These are phyloP conservation scores for Agapornis roseicollis DNA, from an alignment of 2,113 vertebrate genomes.

Conservation along the genomic window DNA sequence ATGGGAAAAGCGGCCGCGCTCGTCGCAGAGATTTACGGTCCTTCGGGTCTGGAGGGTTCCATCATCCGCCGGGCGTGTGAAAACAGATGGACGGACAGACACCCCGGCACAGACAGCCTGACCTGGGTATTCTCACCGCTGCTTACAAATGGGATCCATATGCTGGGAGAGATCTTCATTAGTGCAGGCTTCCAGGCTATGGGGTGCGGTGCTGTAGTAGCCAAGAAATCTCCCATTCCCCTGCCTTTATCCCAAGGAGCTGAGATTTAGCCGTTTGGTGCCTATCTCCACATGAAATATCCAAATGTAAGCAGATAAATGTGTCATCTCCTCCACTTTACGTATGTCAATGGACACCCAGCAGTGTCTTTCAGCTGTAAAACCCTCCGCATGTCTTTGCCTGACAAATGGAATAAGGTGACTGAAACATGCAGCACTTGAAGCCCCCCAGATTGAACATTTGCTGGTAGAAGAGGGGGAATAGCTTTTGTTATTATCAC, in stretches of 20 bases:
- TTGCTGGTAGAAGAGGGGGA: accelerated
- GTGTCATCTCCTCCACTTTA: neutral
- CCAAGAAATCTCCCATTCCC: neutral
- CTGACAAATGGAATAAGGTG: neutral
- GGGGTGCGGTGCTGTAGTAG: neutral
- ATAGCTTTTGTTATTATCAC: neutral
- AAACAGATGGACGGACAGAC: conserved; percentile 98
- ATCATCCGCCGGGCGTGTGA: conserved; percentile 95
- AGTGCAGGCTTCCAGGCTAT: neutral
- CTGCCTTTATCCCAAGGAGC: neutral
- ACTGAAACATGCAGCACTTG: accelerated
- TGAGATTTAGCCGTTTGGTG: accelerated
- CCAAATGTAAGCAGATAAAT: accelerated
- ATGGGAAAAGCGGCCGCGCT: conserved; percentile 93
- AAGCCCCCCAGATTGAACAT: neutral
- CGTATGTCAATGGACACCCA: accelerated
- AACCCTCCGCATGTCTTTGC: neutral
- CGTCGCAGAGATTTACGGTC: conserved; percentile 93
- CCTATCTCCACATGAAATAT: neutral
- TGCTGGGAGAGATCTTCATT: conserved; percentile 84
- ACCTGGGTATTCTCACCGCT: conserved; percentile 83
- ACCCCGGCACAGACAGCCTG: conserved; percentile 81
- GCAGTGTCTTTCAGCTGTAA: neutral
- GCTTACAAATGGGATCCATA: conserved; percentile 96
- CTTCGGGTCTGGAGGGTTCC: conserved; percentile 96